Conservation (phyloP, 2,888 invertebrate genomes). For the Mesorhabditis belari region DNA sequence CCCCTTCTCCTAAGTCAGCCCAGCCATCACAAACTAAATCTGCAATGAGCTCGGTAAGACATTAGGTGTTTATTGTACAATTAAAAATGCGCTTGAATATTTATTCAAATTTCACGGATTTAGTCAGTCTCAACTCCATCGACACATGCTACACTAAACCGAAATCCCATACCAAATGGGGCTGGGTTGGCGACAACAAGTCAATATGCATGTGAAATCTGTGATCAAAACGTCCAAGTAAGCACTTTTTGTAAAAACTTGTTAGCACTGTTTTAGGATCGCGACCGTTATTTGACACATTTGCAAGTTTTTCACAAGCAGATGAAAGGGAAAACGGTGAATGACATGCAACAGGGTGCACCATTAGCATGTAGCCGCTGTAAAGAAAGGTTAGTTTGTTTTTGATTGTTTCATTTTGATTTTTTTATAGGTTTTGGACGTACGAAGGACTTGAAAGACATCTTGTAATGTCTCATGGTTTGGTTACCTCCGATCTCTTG, state of each 20-base stretch:
- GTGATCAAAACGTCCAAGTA: conserved; percentile 34
- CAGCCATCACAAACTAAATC: too few species aligned
- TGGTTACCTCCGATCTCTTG: conserved; percentile 91
- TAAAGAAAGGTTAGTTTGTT: conserved; percentile 27
- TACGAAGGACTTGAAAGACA: conserved; percentile 92
- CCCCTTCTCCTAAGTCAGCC: too few species aligned
- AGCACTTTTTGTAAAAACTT: too few species aligned
- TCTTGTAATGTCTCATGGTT: conserved; percentile 82
- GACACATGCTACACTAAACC: too few species aligned
- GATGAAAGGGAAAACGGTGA: conserved; percentile 28
- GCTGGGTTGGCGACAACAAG: conserved; percentile 2
- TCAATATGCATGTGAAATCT: conserved; percentile 41
- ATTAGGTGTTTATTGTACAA: too few species aligned
- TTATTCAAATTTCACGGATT: too few species aligned
- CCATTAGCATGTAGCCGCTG: conserved; percentile 49
- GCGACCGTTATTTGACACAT: conserved; percentile 33
- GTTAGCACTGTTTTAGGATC: conserved; percentile 10
- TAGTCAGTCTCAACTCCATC: too few species aligned
- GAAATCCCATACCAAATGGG: too few species aligned
- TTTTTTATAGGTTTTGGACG: conserved; percentile 70
- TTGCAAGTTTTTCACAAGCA: conserved; percentile 38
- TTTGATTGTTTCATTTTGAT: neutral
- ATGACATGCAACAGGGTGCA: conserved; percentile 46
- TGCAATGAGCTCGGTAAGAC: too few species aligned
- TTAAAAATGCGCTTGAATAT: too few species aligned